These are phyloP conservation scores for Silurus aristotelis DNA, from an alignment of 2,797 vertebrate genomes.

Conservation along the genomic window DNA sequence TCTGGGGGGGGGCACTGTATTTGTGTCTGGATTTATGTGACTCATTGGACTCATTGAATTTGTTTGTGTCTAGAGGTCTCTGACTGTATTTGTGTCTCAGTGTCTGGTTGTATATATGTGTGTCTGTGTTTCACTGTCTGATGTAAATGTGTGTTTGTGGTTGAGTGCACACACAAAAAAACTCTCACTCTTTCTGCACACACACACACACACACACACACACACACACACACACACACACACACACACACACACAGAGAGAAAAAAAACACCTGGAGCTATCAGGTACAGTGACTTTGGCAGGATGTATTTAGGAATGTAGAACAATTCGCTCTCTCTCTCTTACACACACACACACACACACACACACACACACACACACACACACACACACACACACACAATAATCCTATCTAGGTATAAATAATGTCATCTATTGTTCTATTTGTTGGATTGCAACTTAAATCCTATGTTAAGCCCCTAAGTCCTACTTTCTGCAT, in stretches of 20 bases:
- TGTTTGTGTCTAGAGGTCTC: too few species aligned
- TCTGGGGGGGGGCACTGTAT: too few species aligned
- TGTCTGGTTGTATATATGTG: not conserved
- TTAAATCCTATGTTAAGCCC: not conserved
- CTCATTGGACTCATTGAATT: too few species aligned
- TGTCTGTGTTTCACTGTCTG: not conserved
- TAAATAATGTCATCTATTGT: not conserved
- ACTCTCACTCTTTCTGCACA: not conserved
- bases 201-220: not conserved
- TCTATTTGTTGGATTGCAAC: not conserved
- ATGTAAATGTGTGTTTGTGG: not conserved
- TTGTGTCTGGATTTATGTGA: too few species aligned
- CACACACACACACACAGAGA: too few species aligned
- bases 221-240: constrained; percentile 7
- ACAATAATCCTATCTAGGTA: not conserved
- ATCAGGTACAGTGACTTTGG: not conserved
- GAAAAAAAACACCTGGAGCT: not conserved
- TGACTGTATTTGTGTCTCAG: not conserved
- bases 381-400: not conserved
- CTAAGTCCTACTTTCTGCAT: not conserved
- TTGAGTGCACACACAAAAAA: not conserved
- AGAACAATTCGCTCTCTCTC: not conserved
- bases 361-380: not conserved
- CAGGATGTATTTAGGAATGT: not conserved
- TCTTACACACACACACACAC: not conserved